Base-by-base conservation (phyloP, 2,113 vertebrate species). In the Chaetodon trifascialis region DNA sequence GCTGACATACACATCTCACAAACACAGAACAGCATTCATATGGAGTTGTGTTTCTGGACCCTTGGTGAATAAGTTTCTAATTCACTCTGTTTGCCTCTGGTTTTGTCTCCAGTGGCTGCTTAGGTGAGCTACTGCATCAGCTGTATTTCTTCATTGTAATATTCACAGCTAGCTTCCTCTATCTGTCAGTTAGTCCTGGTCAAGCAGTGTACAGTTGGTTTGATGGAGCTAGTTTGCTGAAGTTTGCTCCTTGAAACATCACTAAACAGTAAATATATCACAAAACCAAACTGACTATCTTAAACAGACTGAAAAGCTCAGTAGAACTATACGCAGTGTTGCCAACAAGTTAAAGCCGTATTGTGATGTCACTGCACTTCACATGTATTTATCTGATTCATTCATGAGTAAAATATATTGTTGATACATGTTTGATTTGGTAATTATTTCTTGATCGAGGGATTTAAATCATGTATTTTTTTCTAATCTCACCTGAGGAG, bases 401-500 rank as follows among this genome's bases (percentile, higher is more conserved):
- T 38, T 10, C 11, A 19, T 36, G 5, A 14, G 25, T 16, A 36
- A 19, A 59, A 60, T 11, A 62, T 62, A 49, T 51, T 16, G 60
- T 36, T 30, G 51, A 21, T 47, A 54, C 36, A 54, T 42, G 19
- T 11, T 38, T 52, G 15, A 55, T 12, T 34, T 64, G 2, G 14
- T 52, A 30, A 38, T 38, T 7, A n/a, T 16, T n/a, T 52, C 11
- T 23, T 51, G 19, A 49, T 49, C 15, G 36, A 36, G 36, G 14
- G 2, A 11, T 30, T 66, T 47, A 54, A 62, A 38, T 25, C 17
- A 7, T 63, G 60, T 16, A 8, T 65, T 40, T 59, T 10, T 4
- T 46, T 64, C 44, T 10, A 9, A 4, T 78, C 67, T 89, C 25
- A 99, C 97, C 97, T 95, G 96, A 95, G 72, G 94, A 95, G 83